Percentiles rank a stretch among this genome's conserved stretches.
Conservation (phyloP, 2,888 invertebrate genomes). For the Arctia plantaginis region DNA sequence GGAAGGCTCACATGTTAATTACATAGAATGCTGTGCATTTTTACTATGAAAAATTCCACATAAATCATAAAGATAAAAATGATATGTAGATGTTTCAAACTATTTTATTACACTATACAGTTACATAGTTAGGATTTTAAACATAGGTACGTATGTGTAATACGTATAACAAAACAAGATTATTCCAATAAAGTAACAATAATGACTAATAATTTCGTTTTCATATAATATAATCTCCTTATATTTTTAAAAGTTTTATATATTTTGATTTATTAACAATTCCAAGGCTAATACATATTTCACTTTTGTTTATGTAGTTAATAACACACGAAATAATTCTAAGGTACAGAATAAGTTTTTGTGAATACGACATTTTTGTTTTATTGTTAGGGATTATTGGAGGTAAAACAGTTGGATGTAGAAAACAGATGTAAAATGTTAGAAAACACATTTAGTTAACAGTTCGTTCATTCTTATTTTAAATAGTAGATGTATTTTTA, state of each 20-base stretch:
- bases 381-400: not conserved
- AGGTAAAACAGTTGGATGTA: not conserved
- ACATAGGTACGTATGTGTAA: not conserved
- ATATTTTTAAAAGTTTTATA: not conserved
- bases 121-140: constrained; percentile 8
- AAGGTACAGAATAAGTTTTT: not conserved
- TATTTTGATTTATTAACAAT: not conserved
- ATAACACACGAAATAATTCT: not conserved
- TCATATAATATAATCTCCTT: not conserved
- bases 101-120: constrained; percentile 32
- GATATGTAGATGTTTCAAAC: constrained; percentile 54
- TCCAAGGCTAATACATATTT: not conserved
- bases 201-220: constrained; percentile 1
- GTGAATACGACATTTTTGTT: not conserved
- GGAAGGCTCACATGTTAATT: not conserved
- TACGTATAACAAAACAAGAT: constrained; percentile 1
- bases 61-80: constrained; percentile 42
- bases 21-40: constrained; percentile 29
- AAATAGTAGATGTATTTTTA: too few species aligned
- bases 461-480: too few species aligned
- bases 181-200: not conserved
- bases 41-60: constrained; percentile 34
- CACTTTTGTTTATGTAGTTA: not conserved
- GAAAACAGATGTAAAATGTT: not conserved
- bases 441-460: not conserved